A percentile compares a stretch with the other conserved stretches of the same genome.
These are phyloP conservation scores for Petrolisthes manimaculis DNA, from an alignment of 2,888 invertebrate genomes.

Conservation along the genomic window DNA sequence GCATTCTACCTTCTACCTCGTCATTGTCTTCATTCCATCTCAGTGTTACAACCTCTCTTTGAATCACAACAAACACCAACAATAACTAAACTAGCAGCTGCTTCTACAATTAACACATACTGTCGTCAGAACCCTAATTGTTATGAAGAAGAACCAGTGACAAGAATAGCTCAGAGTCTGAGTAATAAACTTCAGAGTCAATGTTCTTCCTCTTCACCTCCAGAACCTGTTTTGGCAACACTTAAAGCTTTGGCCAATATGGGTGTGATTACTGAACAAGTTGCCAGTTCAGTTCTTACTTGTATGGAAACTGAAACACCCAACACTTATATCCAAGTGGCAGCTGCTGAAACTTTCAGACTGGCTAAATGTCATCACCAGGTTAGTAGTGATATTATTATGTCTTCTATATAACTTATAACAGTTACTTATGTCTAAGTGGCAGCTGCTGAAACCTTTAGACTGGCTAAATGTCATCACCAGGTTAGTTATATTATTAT, in stretches of 20 bases:
- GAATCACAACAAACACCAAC: constrained; percentile 3
- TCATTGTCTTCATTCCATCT: constrained; percentile 26
- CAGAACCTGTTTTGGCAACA: constrained; percentile 3
- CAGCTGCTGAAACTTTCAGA: constrained; percentile 55
- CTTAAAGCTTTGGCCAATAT: constrained; percentile 56
- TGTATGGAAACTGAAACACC: constrained; percentile 14
- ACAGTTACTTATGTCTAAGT: background rate
- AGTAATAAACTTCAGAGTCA: constrained; percentile 9
- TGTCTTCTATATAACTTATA: too few species aligned
- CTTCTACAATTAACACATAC: constrained; percentile 42
- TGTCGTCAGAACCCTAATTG: constrained; percentile 44
- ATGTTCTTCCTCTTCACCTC: constrained; percentile 20
- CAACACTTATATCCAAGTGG: constrained; percentile 1
- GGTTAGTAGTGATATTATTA: constrained; percentile 33
- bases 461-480: background rate
- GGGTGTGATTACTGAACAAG: constrained; percentile 35
- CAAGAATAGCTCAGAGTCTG: constrained; percentile 19
- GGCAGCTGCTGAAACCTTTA: constrained; percentile 53
- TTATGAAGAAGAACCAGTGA: constrained; percentile 31
- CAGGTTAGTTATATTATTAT: background rate
- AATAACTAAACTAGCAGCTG: constrained; percentile 31
- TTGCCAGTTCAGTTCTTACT: constrained; percentile 5
- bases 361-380: constrained; percentile 20
- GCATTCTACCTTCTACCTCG: constrained; percentile 44
- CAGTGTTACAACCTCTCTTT: constrained; percentile 36